phyloP scores from a whole-genome alignment of 2,888 invertebrate genomes.

The Polia nebulosa region DNA sequence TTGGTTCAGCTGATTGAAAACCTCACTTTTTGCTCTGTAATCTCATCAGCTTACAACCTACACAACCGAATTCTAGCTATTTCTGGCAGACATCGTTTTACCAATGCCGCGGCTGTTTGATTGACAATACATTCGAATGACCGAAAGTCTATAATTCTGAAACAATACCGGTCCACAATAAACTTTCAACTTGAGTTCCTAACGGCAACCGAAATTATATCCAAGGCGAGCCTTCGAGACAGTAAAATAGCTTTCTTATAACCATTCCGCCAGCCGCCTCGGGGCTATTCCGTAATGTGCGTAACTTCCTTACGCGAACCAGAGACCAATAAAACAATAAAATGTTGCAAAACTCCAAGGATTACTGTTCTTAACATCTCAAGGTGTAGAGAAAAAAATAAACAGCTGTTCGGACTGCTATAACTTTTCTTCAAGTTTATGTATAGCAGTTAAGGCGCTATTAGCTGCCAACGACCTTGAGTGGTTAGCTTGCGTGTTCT shows the following conservation, averaged over 20 bases:
- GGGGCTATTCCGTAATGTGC: constrained; percentile 75
- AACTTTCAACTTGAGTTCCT: constrained; percentile 78
- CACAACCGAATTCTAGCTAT: constrained; percentile 61
- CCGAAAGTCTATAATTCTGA: constrained; percentile 71
- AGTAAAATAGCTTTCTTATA: constrained; percentile 85
- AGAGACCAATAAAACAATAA: constrained; percentile 82
- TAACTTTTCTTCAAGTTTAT: constrained; percentile 61
- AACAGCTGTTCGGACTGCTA: constrained; percentile 67
- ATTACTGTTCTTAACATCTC: constrained; percentile 75
- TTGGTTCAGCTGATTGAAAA: constrained; percentile 86
- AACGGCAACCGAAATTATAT: constrained; percentile 81
- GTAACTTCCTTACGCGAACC: constrained; percentile 77
- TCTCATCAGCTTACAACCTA: constrained; percentile 74
- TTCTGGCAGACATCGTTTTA: constrained; percentile 58
- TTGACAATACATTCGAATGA: constrained; percentile 72
- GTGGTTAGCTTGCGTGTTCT: too few species aligned
- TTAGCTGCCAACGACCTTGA: too few species aligned
- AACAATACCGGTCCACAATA: constrained; percentile 77
- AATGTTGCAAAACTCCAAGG: constrained; percentile 78
- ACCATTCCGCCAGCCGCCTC: constrained; percentile 75
- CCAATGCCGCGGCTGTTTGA: constrained; percentile 60
- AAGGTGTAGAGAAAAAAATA: constrained; percentile 65
- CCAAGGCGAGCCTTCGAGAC: constrained; percentile 76
- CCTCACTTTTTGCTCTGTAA: constrained; percentile 79
- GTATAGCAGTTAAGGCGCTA: constrained; percentile 70